phyloP scores from a whole-genome alignment of 2,113 vertebrate species.

The Bos javanicus region DNA sequence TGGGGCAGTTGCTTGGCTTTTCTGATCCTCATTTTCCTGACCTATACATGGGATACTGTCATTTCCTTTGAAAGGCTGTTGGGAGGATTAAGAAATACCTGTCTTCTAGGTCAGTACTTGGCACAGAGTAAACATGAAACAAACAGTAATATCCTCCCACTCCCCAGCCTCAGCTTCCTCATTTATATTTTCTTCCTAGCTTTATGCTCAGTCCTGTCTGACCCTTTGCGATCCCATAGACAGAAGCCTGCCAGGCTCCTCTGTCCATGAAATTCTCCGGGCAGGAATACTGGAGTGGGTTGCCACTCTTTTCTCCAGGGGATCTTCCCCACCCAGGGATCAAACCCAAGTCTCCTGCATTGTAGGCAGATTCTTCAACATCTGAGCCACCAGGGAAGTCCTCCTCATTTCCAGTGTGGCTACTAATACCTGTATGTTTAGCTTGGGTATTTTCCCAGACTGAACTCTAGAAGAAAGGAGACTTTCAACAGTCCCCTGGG shows the following conservation, averaged over 20 bases:
- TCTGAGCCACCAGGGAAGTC: background rate
- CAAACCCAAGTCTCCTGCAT: background rate
- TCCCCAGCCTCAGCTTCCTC: background rate
- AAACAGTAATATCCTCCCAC: background rate
- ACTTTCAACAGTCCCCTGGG: background rate
- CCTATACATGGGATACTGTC: constrained; percentile 36
- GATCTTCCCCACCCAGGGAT: background rate
- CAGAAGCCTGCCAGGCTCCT: background rate
- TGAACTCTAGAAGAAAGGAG: background rate
- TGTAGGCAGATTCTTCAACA: background rate
- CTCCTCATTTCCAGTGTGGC: background rate
- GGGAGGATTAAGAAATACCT: background rate
- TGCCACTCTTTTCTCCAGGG: background rate
- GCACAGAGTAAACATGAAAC: background rate
- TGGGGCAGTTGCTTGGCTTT: constrained; percentile 59
- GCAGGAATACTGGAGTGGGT: background rate
- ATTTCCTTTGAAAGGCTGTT: background rate
- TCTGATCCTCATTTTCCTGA: constrained; percentile 68
- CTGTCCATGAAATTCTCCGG: background rate
- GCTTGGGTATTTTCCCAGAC: background rate
- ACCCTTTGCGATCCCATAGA: background rate
- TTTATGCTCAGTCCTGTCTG: background rate
- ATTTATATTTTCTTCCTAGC: background rate
- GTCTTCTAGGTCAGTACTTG: background rate
- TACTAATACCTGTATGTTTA: background rate